Conservation (phyloP, 1,140 invertebrate species). For the Acromyrmex echinatior region DNA sequence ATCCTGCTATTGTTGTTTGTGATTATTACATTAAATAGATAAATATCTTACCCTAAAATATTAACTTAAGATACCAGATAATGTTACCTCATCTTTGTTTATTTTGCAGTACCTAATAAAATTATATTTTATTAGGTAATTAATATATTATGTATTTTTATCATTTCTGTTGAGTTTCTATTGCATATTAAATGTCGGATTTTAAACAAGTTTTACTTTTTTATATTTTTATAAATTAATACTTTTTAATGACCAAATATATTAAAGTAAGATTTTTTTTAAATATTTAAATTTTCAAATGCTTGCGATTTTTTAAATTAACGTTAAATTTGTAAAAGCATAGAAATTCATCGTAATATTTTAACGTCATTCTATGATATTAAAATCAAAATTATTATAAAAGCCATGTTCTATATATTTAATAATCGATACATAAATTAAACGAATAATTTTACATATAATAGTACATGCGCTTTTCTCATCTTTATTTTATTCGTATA, state of each 20-base stretch:
- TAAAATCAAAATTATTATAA: too few relatives aligned
- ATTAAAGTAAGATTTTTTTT: neutral
- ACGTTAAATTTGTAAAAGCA: too few relatives aligned
- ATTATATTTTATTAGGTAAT: neutral
- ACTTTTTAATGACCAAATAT: neutral
- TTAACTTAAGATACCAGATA: neutral
- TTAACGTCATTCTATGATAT: too few relatives aligned
- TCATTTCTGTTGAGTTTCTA: neutral
- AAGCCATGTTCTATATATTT: too few relatives aligned
- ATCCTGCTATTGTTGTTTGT: neutral
- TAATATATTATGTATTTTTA: neutral
- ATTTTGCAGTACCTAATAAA: neutral
- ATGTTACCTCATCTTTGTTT: neutral
- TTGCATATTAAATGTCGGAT: neutral
- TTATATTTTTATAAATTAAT: neutral
- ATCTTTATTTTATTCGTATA: too few relatives aligned
- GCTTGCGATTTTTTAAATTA: too few relatives aligned
- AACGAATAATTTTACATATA: too few relatives aligned
- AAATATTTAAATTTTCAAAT: neutral
- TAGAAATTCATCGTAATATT: too few relatives aligned
- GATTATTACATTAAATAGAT: slow-evolving; percentile 36
- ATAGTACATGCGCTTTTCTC: too few relatives aligned
- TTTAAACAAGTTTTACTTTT: neutral
- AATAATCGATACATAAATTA: too few relatives aligned
- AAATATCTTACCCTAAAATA: slow-evolving; percentile 3